Base-by-base conservation (phyloP, 2,797 vertebrate species). In the Gephyroberyx darwinii region DNA sequence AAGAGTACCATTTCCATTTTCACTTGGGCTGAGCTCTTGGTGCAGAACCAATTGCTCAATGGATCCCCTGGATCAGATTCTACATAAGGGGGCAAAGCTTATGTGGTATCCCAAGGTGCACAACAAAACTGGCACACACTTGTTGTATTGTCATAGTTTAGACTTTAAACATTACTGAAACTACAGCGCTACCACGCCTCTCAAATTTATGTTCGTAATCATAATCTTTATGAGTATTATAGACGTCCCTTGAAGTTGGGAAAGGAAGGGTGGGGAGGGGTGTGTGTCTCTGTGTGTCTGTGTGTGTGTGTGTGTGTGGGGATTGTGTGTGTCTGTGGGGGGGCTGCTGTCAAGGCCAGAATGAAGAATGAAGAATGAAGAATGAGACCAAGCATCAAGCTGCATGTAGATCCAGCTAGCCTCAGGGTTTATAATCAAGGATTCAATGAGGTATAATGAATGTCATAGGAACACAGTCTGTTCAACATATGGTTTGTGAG, bases 1-100 rank as follows among this genome's bases (percentile, higher is more conserved):
- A 50, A 41, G 69, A 75, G 59, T 33, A 56, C 19, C 55, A 79
- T 86, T 86, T 84, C 75, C 67, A 82, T 75, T 86, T 88, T 83
- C 67, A 80, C 56, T 79, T 68, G 51, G 57, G 65, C 63, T 77
- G 60, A 79, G 78, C 63, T 81, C 78, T 83, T 83, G 79, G 65
- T 83, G 76, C 83, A 88, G 84, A 82, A 83, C 79, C 81, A 85
- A 86, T 86, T 64, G 76, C 63, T 68, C 74, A 54, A 19, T 68
- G 62, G 58, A 69, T 59, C 53, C 59, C 54, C 63, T 54, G 39
- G 53, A 78, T 57, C 39, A 47, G 37, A 69, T 60, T 65, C 31
- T 55, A 78, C 35, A 62, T 17, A 52, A 2, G 17, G 16, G n/a
- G 16, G 37, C 33, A 17, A 65, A 65, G 35, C 43, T 62, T 41